These are phyloP conservation scores for Spicauda simplicius DNA, from an alignment of 2,888 invertebrate species.

Conservation along the genomic window DNA sequence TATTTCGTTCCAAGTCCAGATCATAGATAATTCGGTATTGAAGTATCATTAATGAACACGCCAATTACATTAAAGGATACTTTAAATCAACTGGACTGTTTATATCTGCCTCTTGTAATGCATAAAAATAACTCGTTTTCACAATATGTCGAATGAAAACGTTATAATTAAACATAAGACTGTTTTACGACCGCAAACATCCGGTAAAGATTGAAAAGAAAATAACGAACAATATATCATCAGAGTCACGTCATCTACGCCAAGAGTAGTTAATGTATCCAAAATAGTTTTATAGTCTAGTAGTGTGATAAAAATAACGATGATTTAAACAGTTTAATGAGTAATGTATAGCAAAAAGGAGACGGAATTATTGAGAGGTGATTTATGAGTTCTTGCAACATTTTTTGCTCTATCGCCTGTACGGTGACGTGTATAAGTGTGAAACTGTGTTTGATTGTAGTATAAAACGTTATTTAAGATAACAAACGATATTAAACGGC, in stretches of 20 bases:
- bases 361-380: background rate
- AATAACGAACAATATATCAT: slow-evolving; percentile 37
- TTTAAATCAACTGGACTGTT: too few species aligned
- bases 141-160: background rate
- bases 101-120: too few species aligned
- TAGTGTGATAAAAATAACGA: slow-evolving; percentile 16
- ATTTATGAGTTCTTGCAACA: too few species aligned
- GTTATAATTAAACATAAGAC: slow-evolving; percentile 51
- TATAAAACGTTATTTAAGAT: too few species aligned
- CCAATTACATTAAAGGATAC: too few species aligned
- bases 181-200: slow-evolving; percentile 41
- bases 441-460: too few species aligned
- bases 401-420: too few species aligned
- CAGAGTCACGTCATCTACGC: slow-evolving; percentile 33
- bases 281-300: slow-evolving; percentile 60
- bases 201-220: slow-evolving; percentile 44
- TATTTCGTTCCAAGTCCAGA: too few species aligned
- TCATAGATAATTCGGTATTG: too few species aligned
- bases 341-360: background rate
- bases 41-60: too few species aligned
- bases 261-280: slow-evolving; percentile 50
- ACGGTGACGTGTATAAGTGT: too few species aligned
- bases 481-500: too few species aligned
- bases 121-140: background rate
- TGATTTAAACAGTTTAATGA: slow-evolving; percentile 22